Base-by-base conservation (phyloP, 2,888 invertebrate genomes). In the Lithophane semibrunnea region DNA sequence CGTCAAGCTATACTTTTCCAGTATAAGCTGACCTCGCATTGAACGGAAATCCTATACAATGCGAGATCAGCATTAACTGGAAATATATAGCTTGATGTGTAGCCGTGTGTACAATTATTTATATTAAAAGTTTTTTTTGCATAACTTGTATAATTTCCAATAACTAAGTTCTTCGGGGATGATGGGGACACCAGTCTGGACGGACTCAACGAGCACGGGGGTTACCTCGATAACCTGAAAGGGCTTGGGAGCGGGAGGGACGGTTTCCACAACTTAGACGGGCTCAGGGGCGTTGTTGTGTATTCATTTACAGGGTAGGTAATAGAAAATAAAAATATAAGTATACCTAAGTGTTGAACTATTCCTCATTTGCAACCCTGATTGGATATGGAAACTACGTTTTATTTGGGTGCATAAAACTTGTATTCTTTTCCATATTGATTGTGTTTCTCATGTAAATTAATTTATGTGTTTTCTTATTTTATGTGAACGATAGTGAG, bases 131-230 rank as follows among this genome's bases (percentile, higher is more conserved):
- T 56, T 65, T 71, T 73, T 64, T 24, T 42, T 44, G 44, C 44
- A 9, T 44, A 44, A 44, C 1, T 44, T 44, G 44, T 44, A 42
- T 29, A 29, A 29, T 44, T 44, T 44, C 44, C 44, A 8, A 42
- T 68, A 54, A 65, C n/a, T 64, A 68, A 10, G 29, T 29, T 29
- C 88, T 49, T 83, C 69, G 58, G 89, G 87, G 52, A 86, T 64
- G 61, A 87, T 44, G 73, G 88, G 89, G 24, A 72, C 69, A 0
- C 80, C 37, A 37, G 4, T 37, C 37, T 66, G 52, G 42, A 81
- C 52, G 60, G 83, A 83, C 70, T 82, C 81, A 9, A 3, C 85
- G 42, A 80, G 74, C 67, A 87, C 91, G 92, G 61, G 87, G 83
- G 73, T 63, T 7, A 4, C 29, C 3, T 79, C 85, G 2, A 83